Evolutionary conservation across 1,140 invertebrate genomes (phyloP).

Genomic region (Apis dorsata): DNA sequence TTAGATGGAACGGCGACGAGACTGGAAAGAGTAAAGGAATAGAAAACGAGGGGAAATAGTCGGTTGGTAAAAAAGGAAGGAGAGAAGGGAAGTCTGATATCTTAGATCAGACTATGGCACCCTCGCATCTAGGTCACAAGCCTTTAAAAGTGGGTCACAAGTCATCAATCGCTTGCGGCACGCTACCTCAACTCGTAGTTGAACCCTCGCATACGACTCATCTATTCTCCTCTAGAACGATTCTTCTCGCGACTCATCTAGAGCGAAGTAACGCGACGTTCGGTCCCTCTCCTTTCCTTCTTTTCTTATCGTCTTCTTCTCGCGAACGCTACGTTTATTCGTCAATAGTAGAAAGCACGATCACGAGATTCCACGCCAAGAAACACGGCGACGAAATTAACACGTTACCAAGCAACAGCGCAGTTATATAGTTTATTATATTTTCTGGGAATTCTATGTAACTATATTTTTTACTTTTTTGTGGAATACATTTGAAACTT

Average conservation of each 20-base stretch:
- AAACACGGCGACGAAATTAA: constrained; percentile 4
- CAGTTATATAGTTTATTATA: background rate
- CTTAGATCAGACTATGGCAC: constrained; percentile 66
- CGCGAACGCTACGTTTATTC: background rate
- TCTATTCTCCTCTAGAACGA: constrained; percentile 39
- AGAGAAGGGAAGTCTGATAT: constrained; percentile 62
- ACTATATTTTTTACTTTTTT: too few species aligned
- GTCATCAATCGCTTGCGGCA: constrained; percentile 74
- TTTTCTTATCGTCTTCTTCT: background rate
- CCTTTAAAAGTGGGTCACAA: constrained; percentile 73
- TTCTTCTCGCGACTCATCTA: constrained; percentile 23
- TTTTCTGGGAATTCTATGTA: background rate
- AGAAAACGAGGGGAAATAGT: constrained; percentile 51
- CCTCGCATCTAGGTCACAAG: constrained; percentile 71
- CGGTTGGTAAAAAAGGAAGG: constrained; percentile 39
- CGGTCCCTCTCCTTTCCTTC: constrained; percentile 2
- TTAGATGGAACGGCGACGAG: constrained; percentile 20
- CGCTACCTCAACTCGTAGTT: constrained; percentile 52
- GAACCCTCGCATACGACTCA: constrained; percentile 50
- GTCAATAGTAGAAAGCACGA: background rate
- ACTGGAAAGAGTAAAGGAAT: constrained; percentile 26
- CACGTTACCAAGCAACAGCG: background rate
- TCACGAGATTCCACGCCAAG: background rate
- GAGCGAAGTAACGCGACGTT: constrained; percentile 25
- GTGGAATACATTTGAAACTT: too few species aligned